phyloP scores from a whole-genome alignment of 2,888 invertebrate species.

The Hydriomena furcata region DNA sequence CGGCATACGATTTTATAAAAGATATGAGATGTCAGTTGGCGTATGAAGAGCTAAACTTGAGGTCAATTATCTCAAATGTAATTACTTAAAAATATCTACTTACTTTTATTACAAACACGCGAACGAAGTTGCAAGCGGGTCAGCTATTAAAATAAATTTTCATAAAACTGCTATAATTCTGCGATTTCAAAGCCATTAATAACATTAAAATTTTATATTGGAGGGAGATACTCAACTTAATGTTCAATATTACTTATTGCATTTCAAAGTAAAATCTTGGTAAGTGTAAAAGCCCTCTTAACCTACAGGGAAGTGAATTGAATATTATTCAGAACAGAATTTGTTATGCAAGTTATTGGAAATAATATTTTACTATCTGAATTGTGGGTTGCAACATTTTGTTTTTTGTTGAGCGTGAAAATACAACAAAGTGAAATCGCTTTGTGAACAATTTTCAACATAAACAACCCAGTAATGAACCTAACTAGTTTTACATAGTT shows the following conservation, averaged over 20 bases:
- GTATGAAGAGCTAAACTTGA: too few species aligned
- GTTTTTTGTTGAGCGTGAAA: background rate
- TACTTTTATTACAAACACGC: too few species aligned
- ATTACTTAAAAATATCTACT: too few species aligned
- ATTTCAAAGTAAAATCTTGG: slow-evolving; percentile 18
- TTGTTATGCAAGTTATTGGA: slow-evolving; percentile 13
- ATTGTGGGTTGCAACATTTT: slow-evolving; percentile 7
- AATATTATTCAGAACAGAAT: slow-evolving; percentile 6
- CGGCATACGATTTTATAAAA: too few species aligned
- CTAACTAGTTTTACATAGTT: background rate
- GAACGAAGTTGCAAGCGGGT: too few species aligned
- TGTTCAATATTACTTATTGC: slow-evolving; percentile 20
- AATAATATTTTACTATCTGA: slow-evolving; percentile 10
- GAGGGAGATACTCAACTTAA: slow-evolving; percentile 1
- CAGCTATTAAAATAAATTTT: slow-evolving; percentile 5
- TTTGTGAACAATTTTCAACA: background rate
- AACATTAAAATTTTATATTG: slow-evolving; percentile 22
- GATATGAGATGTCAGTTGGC: too few species aligned
- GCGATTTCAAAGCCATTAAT: slow-evolving; percentile 15
- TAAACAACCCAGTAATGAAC: background rate
- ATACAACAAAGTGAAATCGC: background rate
- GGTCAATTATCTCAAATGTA: too few species aligned
- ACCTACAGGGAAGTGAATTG: slow-evolving; percentile 7
- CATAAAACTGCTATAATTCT: slow-evolving; percentile 9
- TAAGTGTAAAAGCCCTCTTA: slow-evolving; percentile 13